These are phyloP conservation scores for Callosobruchus maculatus DNA, from an alignment of 2,888 invertebrate species.

Conservation along the genomic window DNA sequence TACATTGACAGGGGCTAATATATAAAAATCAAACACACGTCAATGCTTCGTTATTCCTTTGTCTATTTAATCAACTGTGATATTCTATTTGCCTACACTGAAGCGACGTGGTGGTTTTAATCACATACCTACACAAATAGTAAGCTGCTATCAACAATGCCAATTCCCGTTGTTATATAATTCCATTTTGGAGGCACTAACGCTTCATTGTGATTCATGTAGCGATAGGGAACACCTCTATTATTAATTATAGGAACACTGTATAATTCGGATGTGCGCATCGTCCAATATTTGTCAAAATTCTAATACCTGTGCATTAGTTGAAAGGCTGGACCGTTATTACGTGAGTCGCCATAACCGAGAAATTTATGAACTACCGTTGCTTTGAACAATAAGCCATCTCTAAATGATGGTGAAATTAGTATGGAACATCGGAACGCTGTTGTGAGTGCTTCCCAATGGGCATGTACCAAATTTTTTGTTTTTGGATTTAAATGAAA, in stretches of 20 bases:
- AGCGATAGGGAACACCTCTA: background rate
- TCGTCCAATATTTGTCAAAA: background rate
- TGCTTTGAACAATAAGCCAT: background rate
- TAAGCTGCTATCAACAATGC: too few species aligned
- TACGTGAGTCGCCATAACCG: background rate
- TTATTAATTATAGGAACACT: background rate
- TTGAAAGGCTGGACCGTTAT: background rate
- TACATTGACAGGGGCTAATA: too few species aligned
- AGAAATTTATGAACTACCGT: background rate
- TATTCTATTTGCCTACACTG: too few species aligned
- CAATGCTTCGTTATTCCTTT: too few species aligned
- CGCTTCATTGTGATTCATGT: background rate
- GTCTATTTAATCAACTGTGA: too few species aligned
- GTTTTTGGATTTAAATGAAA: too few species aligned
- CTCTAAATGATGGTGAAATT: background rate
- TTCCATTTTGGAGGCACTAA: background rate
- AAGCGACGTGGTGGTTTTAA: too few species aligned
- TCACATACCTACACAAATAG: too few species aligned
- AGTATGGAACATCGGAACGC: background rate
- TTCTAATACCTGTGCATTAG: background rate
- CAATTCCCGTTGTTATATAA: too few species aligned
- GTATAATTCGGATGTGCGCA: background rate
- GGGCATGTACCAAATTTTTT: too few species aligned
- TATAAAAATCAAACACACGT: too few species aligned
- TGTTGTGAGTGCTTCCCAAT: background rate